phyloP scores from a whole-genome alignment of 2,888 invertebrate genomes.

The Torymus texanus region DNA sequence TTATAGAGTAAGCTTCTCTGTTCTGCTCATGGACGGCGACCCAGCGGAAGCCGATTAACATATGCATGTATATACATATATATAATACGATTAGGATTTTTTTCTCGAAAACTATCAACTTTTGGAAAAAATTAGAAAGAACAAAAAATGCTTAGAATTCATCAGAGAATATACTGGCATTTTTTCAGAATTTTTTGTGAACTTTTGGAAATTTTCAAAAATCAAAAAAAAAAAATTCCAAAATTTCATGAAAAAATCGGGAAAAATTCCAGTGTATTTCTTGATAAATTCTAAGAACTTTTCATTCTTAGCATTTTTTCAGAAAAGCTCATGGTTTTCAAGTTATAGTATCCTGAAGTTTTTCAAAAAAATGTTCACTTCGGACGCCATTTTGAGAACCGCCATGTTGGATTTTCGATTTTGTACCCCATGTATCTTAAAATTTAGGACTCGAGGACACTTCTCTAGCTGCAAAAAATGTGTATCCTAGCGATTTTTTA shows the following conservation, averaged over 20 bases:
- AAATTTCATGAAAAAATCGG: neutral
- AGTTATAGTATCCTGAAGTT: neutral
- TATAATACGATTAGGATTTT: neutral
- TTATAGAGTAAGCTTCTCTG: neutral
- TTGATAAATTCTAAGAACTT: slow-evolving; percentile 5
- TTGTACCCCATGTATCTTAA: too few species aligned
- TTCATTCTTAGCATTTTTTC: slow-evolving; percentile 14
- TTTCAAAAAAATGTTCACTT: slow-evolving; percentile 2
- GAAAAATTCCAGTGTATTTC: neutral
- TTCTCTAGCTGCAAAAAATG: neutral
- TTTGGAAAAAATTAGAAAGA: slow-evolving; percentile 6
- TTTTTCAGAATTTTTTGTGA: slow-evolving; percentile 4
- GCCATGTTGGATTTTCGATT: too few species aligned
- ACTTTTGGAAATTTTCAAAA: slow-evolving; percentile 1
- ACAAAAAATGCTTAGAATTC: slow-evolving; percentile 13
- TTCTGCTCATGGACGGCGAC: too few species aligned
- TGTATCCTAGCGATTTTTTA: neutral
- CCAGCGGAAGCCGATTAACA: neutral
- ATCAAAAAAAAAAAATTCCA: slow-evolving; percentile 2
- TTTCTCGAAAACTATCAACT: slow-evolving; percentile 5
- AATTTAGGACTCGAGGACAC: neutral
- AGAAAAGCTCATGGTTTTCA: too few species aligned
- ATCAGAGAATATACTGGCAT: neutral
- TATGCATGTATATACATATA: neutral
- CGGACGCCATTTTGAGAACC: neutral